A percentile compares a stretch with the other conserved stretches of the same genome.
Evolutionary conservation across 2,888 invertebrate genomes (phyloP).

Genomic region (Gastrophysa polygoni): DNA sequence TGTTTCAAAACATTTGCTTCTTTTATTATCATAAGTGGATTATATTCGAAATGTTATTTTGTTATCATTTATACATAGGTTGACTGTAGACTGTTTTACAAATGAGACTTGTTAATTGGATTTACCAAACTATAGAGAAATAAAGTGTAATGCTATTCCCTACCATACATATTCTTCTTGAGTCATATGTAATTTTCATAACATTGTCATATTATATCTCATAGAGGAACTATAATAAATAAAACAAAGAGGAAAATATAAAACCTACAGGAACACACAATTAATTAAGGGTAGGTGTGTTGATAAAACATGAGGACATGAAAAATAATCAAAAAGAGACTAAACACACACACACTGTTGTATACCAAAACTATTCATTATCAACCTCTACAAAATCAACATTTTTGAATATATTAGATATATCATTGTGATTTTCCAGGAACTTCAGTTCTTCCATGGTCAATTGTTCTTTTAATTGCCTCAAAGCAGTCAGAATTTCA

Average conservation of each 20-base stretch:
- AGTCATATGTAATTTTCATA: too few species aligned
- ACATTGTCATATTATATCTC: too few species aligned
- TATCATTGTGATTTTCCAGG: slow-evolving; percentile 58
- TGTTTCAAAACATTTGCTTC: too few species aligned
- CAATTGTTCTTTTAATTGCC: slow-evolving; percentile 62
- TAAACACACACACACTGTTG: neutral
- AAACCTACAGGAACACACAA: too few species aligned
- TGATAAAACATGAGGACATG: too few species aligned
- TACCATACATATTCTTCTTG: too few species aligned
- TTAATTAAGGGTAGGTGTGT: too few species aligned
- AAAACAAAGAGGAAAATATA: too few species aligned
- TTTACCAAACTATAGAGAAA: neutral
- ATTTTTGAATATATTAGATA: slow-evolving; percentile 53
- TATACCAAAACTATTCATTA: slow-evolving; percentile 42
- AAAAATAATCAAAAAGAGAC: neutral
- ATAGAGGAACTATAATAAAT: too few species aligned
- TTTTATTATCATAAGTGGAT: neutral
- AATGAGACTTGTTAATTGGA: neutral
- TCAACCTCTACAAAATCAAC: slow-evolving; percentile 58
- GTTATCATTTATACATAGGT: neutral
- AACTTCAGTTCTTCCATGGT: slow-evolving; percentile 59
- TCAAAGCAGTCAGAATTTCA: slow-evolving; percentile 61
- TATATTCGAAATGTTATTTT: neutral
- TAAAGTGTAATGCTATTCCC: neutral
- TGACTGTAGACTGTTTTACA: neutral